phyloP scores from a whole-genome alignment of 2,888 invertebrate genomes.

The Oxystoma pomonae region DNA sequence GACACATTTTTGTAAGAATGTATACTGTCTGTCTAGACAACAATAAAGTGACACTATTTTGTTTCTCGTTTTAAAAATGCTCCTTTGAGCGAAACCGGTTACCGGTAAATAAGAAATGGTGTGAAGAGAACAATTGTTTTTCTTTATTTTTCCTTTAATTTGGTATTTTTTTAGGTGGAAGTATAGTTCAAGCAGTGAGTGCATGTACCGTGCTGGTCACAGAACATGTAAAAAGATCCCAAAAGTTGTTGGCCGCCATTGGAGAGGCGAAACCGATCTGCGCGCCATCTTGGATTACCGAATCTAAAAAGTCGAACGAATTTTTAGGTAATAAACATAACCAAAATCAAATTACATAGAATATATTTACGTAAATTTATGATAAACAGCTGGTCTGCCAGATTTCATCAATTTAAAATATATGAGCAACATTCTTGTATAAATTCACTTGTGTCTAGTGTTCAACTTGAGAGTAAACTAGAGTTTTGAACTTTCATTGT shows the following conservation, averaged over 20 bases:
- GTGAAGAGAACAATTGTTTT: neutral
- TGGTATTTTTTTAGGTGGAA: constrained; percentile 50
- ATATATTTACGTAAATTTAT: no score
- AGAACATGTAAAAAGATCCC: constrained; percentile 53
- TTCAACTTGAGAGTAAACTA: no score
- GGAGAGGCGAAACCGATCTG: constrained; percentile 60
- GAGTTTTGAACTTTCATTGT: no score
- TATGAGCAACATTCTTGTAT: no score
- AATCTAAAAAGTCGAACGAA: constrained; percentile 36
- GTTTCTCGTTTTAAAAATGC: no score
- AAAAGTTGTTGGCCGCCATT: constrained; percentile 57
- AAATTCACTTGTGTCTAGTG: no score
- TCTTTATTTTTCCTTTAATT: neutral
- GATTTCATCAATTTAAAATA: no score
- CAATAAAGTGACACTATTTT: no score
- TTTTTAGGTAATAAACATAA: constrained; percentile 42
- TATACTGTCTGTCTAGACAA: no score
- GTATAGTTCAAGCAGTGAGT: constrained; percentile 49
- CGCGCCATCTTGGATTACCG: constrained; percentile 40
- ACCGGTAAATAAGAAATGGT: neutral
- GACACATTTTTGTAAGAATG: no score
- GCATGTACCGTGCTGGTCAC: constrained; percentile 55
- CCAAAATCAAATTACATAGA: neutral
- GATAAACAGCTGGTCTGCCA: no score
- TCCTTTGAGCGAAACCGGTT: no score